These are phyloP conservation scores for Callipepla squamata DNA, from an alignment of 2,113 vertebrate genomes.

Conservation along the genomic window DNA sequence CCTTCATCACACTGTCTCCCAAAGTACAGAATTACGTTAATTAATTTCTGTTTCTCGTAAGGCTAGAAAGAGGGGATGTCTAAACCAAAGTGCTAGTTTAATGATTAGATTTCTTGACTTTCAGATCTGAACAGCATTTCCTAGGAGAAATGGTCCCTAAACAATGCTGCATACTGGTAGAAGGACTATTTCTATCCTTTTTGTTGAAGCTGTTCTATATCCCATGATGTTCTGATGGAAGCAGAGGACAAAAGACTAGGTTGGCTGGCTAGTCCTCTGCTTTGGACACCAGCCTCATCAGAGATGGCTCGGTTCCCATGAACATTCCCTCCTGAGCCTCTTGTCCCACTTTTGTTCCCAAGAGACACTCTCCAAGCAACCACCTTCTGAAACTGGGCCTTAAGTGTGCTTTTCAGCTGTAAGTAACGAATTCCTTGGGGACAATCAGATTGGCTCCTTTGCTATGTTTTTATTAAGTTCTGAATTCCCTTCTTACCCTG, in stretches of 20 bases:
- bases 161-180: neutral
- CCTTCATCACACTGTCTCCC: neutral
- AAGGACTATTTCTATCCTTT: neutral
- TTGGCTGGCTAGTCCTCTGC: neutral
- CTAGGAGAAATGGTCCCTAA: neutral
- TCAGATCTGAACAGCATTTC: neutral
- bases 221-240: neutral
- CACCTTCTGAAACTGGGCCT: neutral
- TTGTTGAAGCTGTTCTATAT: neutral
- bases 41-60: neutral
- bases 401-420: neutral
- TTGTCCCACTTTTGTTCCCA: neutral
- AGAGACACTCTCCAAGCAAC: neutral
- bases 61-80: neutral
- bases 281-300: neutral
- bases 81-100: neutral
- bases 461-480: neutral
- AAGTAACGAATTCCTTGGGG: neutral
- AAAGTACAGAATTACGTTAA: neutral
- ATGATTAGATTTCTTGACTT: neutral
- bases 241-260: neutral
- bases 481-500: neutral
- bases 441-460: neutral
- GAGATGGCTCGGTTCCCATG: neutral
- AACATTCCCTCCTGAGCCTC: neutral